Evolutionary conservation across 2,888 invertebrate genomes (phyloP).

Genomic region (Athalia circularis): DNA sequence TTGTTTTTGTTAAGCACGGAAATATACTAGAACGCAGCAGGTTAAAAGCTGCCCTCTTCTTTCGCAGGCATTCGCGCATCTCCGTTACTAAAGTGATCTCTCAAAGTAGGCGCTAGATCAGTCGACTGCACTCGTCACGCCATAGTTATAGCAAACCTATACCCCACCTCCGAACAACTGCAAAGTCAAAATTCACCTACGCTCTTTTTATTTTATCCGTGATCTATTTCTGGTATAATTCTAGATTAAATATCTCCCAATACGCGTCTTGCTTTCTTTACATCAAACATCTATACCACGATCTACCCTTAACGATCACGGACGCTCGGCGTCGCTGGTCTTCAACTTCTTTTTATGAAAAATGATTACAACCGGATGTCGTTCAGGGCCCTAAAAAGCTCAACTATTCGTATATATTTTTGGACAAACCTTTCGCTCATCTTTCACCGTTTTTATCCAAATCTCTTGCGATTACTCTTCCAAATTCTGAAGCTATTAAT

Average conservation of each 20-base stretch:
- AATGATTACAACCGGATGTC: constrained; percentile 55
- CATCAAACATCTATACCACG: too few relatives aligned
- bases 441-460: not conserved
- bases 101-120: not conserved
- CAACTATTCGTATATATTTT: constrained; percentile 24
- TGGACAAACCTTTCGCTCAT: constrained; percentile 16
- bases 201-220: too few relatives aligned
- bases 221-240: too few relatives aligned
- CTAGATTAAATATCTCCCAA: too few relatives aligned
- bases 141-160: too few relatives aligned
- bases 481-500: too few relatives aligned
- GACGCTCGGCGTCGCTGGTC: constrained; percentile 38
- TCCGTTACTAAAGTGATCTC: not conserved
- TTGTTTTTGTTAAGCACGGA: constrained; percentile 42
- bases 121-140: too few relatives aligned
- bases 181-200: too few relatives aligned
- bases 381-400: constrained; percentile 12
- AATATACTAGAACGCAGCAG: constrained; percentile 44
- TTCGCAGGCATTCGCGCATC: constrained; percentile 31
- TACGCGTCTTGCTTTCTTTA: too few relatives aligned
- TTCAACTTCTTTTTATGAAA: constrained; percentile 62
- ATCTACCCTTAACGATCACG: constrained; percentile 27
- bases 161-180: too few relatives aligned
- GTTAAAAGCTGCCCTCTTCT: constrained; percentile 41
- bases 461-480: too few relatives aligned